These are phyloP conservation scores for Itoplectis maculator DNA, from an alignment of 2,888 invertebrate species.

Conservation along the genomic window DNA sequence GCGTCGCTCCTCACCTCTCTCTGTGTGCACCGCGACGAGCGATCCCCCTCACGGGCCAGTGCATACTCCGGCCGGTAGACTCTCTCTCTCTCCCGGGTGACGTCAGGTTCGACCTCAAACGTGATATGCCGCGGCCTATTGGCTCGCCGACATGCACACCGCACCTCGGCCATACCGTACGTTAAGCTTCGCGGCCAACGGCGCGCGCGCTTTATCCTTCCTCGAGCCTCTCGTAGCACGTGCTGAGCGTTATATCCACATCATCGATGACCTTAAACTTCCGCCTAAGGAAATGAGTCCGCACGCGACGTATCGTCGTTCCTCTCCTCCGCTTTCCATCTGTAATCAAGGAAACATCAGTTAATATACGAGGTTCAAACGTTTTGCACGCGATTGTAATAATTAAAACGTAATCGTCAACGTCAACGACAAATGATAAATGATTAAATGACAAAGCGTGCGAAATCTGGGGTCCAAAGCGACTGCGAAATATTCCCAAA, in stretches of 20 bases:
- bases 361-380: too few relatives aligned
- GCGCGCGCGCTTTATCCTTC: slow-evolving; percentile 15
- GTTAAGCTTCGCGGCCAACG: slow-evolving; percentile 20
- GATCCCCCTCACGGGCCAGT: slow-evolving; percentile 26
- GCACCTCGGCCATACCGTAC: background rate
- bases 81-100: slow-evolving; percentile 29
- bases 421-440: too few relatives aligned
- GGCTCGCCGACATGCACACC: slow-evolving; percentile 11
- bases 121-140: slow-evolving; percentile 41
- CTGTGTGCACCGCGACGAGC: background rate
- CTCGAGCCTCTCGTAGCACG: slow-evolving; percentile 9
- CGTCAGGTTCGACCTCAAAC: slow-evolving; percentile 52
- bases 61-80: slow-evolving; percentile 11
- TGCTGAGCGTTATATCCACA: background rate
- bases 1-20: background rate
- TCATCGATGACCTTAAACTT: slow-evolving; percentile 18
- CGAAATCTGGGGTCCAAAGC: background rate
- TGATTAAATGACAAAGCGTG: too few relatives aligned
- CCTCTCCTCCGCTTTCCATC: background rate
- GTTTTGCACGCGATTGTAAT: too few relatives aligned
- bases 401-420: too few relatives aligned
- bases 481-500: background rate
- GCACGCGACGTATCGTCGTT: background rate
- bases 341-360: background rate
- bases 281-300: background rate